Evolutionary conservation across 2,888 invertebrate species (phyloP), one percentile per base, ranked within the genome.

Genomic region (Notodonta dromedarius): DNA sequence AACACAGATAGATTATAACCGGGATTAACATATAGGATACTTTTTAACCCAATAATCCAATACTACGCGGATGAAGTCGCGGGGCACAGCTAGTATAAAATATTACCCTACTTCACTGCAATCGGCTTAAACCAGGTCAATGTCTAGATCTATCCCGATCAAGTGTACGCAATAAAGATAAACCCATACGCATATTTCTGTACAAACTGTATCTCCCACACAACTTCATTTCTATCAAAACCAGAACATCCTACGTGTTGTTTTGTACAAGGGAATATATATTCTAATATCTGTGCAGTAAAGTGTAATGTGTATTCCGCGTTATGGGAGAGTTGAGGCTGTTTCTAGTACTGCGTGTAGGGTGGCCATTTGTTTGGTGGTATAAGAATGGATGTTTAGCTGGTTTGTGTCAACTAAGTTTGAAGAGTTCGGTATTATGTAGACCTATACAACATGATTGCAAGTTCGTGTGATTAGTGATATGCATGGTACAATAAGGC

Each of bases 141-240:
- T 48, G 59, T 60, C 65, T 62, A 57, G 66, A 70, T 66, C 56
- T 39, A 11, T n/a, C 39, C 24, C 70, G 62, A 69, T 70, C 61
- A 67, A 62, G 58, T 11, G 42, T 53, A 42, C 40, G 54, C 55
- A 64, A 53, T 73, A 73, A 71, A 71, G 70, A 70, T 71, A 70
- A 73, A 64, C 67, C 58, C 58, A 24, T 57, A 66, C 61, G 58
- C 64, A 61, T 46, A 11, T 9, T 57, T 58, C 50, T 14, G 46
- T n/a, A 60, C 63, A 55, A 64, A 64, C 70, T 58, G 46, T 39
- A 4, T 40, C 4, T 55, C 8, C 55, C 14, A 9, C 55, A 8
- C 9, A 55, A 40, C 14, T 13, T 48, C 11, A 39, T n/a, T 11
- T 35, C 0, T 5, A 14, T n/a, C n/a, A 13, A 8, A 12, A n/a